Evolutionary conservation across 1,140 invertebrate genomes (phyloP), one percentile per base, ranked within the genome.

Genomic region (Trichogramma pretiosum): DNA sequence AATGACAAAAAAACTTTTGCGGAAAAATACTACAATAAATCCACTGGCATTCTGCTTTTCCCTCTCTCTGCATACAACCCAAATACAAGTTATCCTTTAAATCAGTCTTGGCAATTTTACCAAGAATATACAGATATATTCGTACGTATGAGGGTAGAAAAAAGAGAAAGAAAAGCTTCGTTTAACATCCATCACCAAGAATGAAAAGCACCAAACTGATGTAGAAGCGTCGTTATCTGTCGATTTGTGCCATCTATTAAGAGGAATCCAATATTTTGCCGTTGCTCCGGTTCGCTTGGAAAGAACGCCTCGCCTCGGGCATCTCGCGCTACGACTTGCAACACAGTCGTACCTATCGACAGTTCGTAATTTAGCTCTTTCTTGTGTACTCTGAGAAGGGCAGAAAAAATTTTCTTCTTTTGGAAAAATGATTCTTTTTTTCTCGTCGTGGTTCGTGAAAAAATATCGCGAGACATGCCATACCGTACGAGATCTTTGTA

Each of bases 401-500:
- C 23, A 8, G 26, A 28, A 28, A 28, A 28, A 28, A 11, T 28
- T 28, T 13, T 16, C 13, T 14, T 32, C 26, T 42, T 33, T 26
- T 38, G n/a, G n/a, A n/a, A n/a, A n/a, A 33, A 45, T 16, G 47
- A 22, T 11, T 44, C 18, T 21, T 41, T 17, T 32, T 10, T 22
- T 48, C 30, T 30, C 22, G 16, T 28, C 19, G 24, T 28, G 5
- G n/a, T 33, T 48, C 19, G 34, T 40, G 7, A 43, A 34, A 1
- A 16, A 34, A 32, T 22, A 33, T 19, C 11, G 24, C 5, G 11
- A 28, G 24, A 7, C 5, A 28, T 28, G n/a, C 3, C 34, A 34
- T 55, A 80, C 79, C 73, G 74, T 26, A 82, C 58, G 1, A 82
- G 53, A 57, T 82, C 78, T 57, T 82, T 82, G 53, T 83, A 83